These are phyloP conservation scores for Drosophila setifemur DNA, from an alignment of 1,140 invertebrate genomes.

Conservation along the genomic window DNA sequence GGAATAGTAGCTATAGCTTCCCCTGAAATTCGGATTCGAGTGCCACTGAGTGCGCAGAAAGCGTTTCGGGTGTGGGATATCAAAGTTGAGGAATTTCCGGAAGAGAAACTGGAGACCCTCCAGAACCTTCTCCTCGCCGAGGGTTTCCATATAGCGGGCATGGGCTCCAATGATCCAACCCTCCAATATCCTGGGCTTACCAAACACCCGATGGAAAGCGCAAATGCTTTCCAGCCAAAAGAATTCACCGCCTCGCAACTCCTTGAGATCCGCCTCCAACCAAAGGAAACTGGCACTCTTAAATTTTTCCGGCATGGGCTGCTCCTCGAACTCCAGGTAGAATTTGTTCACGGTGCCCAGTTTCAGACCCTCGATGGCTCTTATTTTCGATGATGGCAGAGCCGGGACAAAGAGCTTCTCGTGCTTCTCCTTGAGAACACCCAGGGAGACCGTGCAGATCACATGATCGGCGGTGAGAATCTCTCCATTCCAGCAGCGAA, in stretches of 20 bases:
- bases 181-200: slow-evolving; percentile 87
- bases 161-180: slow-evolving; percentile 85
- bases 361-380: slow-evolving; percentile 86
- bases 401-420: slow-evolving; percentile 85
- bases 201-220: slow-evolving; percentile 85
- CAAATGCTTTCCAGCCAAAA: slow-evolving; percentile 86
- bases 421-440: slow-evolving; percentile 87
- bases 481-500: slow-evolving; percentile 85
- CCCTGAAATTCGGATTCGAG: slow-evolving; percentile 86
- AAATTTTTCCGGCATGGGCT: slow-evolving; percentile 85
- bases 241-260: slow-evolving; percentile 54
- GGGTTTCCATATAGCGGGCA: slow-evolving; percentile 84
- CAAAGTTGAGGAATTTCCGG: slow-evolving; percentile 75
- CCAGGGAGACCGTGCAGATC: slow-evolving; percentile 87
- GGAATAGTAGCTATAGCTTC: slow-evolving; percentile 88
- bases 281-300: slow-evolving; percentile 83
- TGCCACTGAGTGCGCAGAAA: slow-evolving; percentile 85
- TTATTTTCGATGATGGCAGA: slow-evolving; percentile 85
- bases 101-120: slow-evolving; percentile 82
- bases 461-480: slow-evolving; percentile 85
- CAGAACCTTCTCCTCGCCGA: slow-evolving; percentile 83
- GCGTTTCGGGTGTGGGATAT: slow-evolving; percentile 43
- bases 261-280: slow-evolving; percentile 82
- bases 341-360: slow-evolving; percentile 90
- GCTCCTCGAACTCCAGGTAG: slow-evolving; percentile 87